Percentiles rank a stretch among this genome's conserved stretches.
These are phyloP conservation scores for Argynnis bischoffii DNA, from an alignment of 2,888 invertebrate species.

Conservation along the genomic window DNA sequence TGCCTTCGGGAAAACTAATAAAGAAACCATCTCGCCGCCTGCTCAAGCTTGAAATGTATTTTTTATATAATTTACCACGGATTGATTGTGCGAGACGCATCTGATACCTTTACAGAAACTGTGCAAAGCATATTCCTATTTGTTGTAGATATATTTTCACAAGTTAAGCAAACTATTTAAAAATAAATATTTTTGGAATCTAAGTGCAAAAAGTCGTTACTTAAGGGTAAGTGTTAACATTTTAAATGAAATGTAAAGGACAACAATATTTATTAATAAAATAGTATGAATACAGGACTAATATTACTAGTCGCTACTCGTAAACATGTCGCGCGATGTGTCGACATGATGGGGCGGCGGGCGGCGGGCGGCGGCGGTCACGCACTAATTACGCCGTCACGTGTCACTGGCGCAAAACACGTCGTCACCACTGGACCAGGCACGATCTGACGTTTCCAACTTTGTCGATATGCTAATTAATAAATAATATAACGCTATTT, in stretches of 20 bases:
- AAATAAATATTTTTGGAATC: no score
- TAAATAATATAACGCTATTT: constrained; percentile 18
- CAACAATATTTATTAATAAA: not conserved
- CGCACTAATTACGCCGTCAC: constrained; percentile 77
- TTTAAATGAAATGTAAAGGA: not conserved
- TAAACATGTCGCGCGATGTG: constrained; percentile 49
- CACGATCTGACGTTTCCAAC: constrained; percentile 34
- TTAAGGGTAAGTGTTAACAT: not conserved
- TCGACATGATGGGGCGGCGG: constrained; percentile 52
- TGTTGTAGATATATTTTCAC: not conserved
- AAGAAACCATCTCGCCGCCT: constrained; percentile 80
- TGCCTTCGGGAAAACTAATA: constrained; percentile 79
- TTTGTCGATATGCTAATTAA: constrained; percentile 41
- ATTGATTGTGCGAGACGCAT: constrained; percentile 72
- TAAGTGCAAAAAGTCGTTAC: no score
- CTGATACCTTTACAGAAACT: constrained; percentile 51
- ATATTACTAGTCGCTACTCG: constrained; percentile 44
- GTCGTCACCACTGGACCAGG: constrained; percentile 48
- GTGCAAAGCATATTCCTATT: constrained; percentile 6
- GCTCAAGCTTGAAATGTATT: constrained; percentile 83
- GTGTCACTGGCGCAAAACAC: constrained; percentile 71
- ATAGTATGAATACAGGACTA: constrained; percentile 24
- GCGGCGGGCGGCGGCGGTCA: constrained; percentile 58
- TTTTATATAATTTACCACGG: constrained; percentile 82
- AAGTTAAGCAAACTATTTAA: no score